Conservation (phyloP, 2,113 vertebrate genomes). For the Daboia siamensis region DNA sequence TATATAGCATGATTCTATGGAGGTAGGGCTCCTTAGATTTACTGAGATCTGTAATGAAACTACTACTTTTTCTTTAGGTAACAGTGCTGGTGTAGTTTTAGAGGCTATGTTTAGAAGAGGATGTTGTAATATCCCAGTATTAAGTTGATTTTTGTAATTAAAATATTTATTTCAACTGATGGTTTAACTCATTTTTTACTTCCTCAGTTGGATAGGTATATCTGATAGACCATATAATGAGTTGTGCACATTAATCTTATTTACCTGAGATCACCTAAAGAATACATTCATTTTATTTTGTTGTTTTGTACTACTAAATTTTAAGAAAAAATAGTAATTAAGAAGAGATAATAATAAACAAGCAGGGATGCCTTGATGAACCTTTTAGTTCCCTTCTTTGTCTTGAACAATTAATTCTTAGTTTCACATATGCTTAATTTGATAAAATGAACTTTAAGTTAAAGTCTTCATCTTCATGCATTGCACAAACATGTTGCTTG, state of each 20-base stretch:
- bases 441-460: background rate
- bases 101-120: background rate
- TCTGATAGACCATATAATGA: background rate
- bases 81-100: background rate
- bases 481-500: conserved; percentile 30
- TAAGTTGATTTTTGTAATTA: background rate
- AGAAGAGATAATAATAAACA: background rate
- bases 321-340: background rate
- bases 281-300: background rate
- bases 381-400: background rate
- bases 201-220: background rate
- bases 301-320: background rate
- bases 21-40: background rate
- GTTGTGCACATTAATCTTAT: background rate
- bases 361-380: background rate
- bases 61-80: background rate
- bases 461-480: conserved; percentile 22
- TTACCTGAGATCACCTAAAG: background rate
- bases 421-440: background rate
- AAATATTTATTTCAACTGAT: background rate
- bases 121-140: background rate
- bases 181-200: background rate
- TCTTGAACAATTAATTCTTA: background rate
- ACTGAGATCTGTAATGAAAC: background rate
- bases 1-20: background rate